Base-by-base conservation (phyloP, 2,113 vertebrate species). In the Ceyx cyanopectus region DNA sequence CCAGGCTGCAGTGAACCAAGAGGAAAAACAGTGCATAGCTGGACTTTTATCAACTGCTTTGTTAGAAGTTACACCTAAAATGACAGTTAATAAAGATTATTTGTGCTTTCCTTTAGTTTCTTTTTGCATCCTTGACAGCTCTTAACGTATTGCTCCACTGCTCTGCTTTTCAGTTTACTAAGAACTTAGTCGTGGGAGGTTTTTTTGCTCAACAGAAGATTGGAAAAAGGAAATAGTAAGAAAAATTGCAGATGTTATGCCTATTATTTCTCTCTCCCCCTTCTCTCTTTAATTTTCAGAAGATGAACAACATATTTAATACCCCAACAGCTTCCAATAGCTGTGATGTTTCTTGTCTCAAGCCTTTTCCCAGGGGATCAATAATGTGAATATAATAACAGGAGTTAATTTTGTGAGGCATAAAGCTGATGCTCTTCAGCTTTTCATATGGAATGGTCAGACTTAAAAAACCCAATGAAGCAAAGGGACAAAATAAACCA, bases 41-140 rank as follows among this genome's bases (percentile, higher is more conserved):
- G 89, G 82, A 60, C 61, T 65, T 69, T 66, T 67, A 16, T 40
- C 65, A 62, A 7, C 50, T 34, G 1, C 18, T 77, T 80, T 69
- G 37, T 89, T 95, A 7, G 10, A 85, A 82, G 76, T 95, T 81
- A 83, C 3, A 6, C 75, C 85, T 90, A 74, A 82, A 81, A 54
- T 56, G 29, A 77, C 56, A 43, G 10, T 73, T 46, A 86, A 81
- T 84, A 69, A 85, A 92, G 48, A 27, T 50, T 75, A 2, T 34
- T 32, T 75, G 61, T 86, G 22, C 56, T 79, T 75, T 58, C 12
- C 29, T 88, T 50, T 6, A 15, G 45, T 69, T 54, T 89, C 29
- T 79, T 89, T 89, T 80, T 58, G 51, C 21, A 29, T 75, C 12
- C 40, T 67, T 80, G 32, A 68, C 8, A 54, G 20, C 30, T 72